Evolutionary conservation across 2,888 invertebrate genomes (phyloP).

Genomic region (Clanis bilineata): DNA sequence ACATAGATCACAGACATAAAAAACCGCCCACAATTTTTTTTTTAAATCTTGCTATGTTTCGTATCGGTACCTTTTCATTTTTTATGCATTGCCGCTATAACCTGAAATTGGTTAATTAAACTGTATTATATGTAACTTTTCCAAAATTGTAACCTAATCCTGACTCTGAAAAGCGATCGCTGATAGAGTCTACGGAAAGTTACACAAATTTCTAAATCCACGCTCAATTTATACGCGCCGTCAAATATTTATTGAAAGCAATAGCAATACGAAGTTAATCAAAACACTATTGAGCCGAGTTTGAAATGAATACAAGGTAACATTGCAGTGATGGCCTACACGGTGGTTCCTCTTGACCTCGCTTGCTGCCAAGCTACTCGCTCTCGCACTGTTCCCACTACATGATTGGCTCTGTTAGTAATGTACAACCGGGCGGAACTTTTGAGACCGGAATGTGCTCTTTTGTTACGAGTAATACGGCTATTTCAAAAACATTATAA

Average conservation of each 20-base stretch:
- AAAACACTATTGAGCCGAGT: conserved; percentile 35
- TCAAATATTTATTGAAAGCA: not conserved
- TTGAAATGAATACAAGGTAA: conserved; percentile 40
- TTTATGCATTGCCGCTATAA: too few relatives aligned
- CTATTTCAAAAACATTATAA: conserved; percentile 27
- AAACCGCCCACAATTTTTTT: too few relatives aligned
- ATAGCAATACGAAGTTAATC: conserved; percentile 25
- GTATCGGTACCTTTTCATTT: too few relatives aligned
- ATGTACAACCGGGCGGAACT: conserved; percentile 27
- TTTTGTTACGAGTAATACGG: conserved; percentile 40
- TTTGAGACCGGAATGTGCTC: conserved; percentile 26
- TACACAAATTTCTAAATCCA: not conserved
- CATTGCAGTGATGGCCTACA: conserved; percentile 36
- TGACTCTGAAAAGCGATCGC: too few relatives aligned
- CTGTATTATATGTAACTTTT: too few relatives aligned
- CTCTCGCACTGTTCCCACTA: conserved; percentile 21
- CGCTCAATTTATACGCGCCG: not conserved
- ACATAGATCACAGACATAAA: too few relatives aligned
- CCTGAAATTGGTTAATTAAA: too few relatives aligned
- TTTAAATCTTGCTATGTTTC: too few relatives aligned
- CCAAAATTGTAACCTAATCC: too few relatives aligned
- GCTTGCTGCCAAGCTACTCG: conserved; percentile 24
- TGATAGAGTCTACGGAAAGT: not conserved
- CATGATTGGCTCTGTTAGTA: conserved; percentile 43
- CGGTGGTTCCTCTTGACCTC: conserved; percentile 40